A percentile compares a stretch with the other conserved stretches of the same genome.
Evolutionary conservation across 2,113 vertebrate species (phyloP).

Genomic region (Dendrocopos noguchii): DNA sequence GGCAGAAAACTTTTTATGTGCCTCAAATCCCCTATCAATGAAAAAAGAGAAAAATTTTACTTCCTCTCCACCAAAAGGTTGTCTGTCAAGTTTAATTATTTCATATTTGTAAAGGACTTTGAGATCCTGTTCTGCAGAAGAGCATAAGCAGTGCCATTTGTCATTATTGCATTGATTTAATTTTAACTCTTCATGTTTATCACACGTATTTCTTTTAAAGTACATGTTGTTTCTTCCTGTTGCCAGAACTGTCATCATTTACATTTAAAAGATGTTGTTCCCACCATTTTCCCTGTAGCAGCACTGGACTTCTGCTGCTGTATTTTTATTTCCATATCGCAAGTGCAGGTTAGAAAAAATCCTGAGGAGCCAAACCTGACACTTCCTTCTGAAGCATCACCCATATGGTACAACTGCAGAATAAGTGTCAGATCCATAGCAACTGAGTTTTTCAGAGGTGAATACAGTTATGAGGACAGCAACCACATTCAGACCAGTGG

Average conservation of each 20-base stretch:
- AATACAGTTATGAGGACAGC: not conserved
- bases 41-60: conserved; percentile 53
- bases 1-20: conserved; percentile 33
- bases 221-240: conserved; percentile 39
- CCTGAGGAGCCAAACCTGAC: not conserved
- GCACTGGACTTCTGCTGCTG: not conserved
- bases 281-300: not conserved
- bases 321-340: not conserved
- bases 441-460: not conserved
- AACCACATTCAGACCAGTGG: not conserved
- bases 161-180: conserved; percentile 45
- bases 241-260: not conserved
- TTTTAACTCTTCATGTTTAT: conserved; percentile 53
- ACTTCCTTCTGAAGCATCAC: not conserved
- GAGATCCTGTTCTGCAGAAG: conserved; percentile 18
- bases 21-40: not conserved
- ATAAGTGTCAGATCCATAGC: not conserved
- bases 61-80: conserved; percentile 42
- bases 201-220: conserved; percentile 31
- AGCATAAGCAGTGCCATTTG: conserved; percentile 18
- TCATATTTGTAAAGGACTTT: conserved; percentile 47
- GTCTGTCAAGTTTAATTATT: conserved; percentile 64
- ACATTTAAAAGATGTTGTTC: conserved; percentile 2
- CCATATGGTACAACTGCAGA: not conserved
- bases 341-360: not conserved